Evolutionary conservation across 2,797 vertebrate species (phyloP).

Genomic region (Erpetoichthys calabaricus): DNA sequence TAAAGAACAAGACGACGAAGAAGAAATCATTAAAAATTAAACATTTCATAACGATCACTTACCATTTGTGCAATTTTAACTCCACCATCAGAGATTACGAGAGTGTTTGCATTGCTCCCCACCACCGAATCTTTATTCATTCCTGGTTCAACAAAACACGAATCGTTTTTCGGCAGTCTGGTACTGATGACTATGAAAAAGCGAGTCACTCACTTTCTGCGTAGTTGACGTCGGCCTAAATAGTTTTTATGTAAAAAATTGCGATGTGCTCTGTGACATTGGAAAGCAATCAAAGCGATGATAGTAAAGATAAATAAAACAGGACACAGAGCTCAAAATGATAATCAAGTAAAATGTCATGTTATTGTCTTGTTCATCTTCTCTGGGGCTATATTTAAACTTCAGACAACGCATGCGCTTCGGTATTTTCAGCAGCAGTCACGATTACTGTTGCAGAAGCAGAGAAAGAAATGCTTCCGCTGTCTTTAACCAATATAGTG

Average conservation of each 20-base stretch:
- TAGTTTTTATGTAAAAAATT: conserved; percentile 17
- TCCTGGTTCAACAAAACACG: conserved; percentile 27
- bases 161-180: conserved; percentile 23
- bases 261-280: conserved; percentile 25
- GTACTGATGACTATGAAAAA: conserved; percentile 20
- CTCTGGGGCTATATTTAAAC: conserved; percentile 13
- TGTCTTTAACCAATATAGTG: conserved; percentile 20
- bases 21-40: too few species aligned
- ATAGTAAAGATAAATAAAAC: conserved; percentile 25
- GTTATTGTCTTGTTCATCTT: conserved; percentile 15
- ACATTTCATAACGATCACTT: conserved; percentile 11
- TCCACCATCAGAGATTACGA: conserved; percentile 15
- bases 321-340: conserved; percentile 16
- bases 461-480: conserved; percentile 19
- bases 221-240: conserved; percentile 12
- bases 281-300: conserved; percentile 24
- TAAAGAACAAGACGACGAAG: too few species aligned
- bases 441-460: conserved; percentile 16
- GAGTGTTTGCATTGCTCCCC: conserved; percentile 23
- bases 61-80: conserved; percentile 18
- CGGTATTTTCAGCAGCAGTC: conserved; percentile 26
- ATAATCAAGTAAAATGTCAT: conserved; percentile 23
- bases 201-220: conserved; percentile 4
- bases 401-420: conserved; percentile 28
- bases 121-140: conserved; percentile 23